Evolutionary conservation across 2,113 vertebrate species (phyloP).

Genomic region (Pterocles gutturalis): DNA sequence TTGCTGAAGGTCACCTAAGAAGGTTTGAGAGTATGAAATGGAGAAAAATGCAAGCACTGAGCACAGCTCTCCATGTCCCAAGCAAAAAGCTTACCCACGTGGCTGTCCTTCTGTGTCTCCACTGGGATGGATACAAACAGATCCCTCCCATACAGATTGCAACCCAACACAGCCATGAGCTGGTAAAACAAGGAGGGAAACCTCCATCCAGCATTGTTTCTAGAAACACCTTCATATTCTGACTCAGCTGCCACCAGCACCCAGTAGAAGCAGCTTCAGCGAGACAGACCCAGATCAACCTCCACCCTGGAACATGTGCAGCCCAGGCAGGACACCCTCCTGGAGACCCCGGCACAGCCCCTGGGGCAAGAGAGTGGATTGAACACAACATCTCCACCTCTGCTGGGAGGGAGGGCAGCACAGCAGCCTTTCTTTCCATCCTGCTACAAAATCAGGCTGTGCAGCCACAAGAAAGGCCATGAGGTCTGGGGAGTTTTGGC

Average conservation of each 20-base stretch:
- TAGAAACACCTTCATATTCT: neutral
- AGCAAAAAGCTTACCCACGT: neutral
- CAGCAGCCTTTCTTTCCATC: neutral
- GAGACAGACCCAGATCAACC: neutral
- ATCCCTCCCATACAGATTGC: neutral
- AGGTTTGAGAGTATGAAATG: neutral
- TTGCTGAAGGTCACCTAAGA: neutral
- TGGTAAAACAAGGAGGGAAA: neutral
- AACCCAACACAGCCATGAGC: neutral
- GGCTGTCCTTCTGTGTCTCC: no score
- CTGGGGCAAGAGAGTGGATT: neutral
- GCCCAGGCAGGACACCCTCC: neutral
- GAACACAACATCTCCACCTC: neutral
- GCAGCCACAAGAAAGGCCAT: no score
- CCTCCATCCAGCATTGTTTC: neutral
- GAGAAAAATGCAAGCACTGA: neutral
- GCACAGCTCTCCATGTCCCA: neutral
- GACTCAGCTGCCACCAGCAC: neutral
- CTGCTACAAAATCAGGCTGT: no score
- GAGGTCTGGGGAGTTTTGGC: no score
- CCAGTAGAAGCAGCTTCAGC: neutral
- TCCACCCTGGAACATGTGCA: fast-evolving
- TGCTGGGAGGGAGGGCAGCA: neutral
- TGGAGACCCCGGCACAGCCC: neutral
- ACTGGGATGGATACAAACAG: neutral